These are phyloP conservation scores for Bubo scandiacus DNA, from an alignment of 2,113 vertebrate species.

Conservation along the genomic window DNA sequence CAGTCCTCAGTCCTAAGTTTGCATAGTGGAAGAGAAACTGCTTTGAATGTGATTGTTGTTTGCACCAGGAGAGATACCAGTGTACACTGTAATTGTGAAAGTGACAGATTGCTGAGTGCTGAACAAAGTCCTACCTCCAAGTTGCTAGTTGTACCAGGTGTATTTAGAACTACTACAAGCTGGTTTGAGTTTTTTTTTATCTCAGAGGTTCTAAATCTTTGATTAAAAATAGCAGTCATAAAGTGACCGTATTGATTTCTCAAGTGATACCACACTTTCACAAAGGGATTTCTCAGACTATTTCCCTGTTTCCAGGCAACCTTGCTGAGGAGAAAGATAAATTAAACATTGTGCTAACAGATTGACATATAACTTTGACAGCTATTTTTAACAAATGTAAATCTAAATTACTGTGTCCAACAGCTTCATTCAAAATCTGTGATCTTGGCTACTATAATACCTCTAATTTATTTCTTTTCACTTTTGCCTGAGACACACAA, in stretches of 20 bases:
- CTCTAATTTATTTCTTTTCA: constrained; percentile 25
- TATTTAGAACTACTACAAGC: background rate
- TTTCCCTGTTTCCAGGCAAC: constrained; percentile 50
- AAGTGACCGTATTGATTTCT: constrained; percentile 10
- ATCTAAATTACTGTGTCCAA: background rate
- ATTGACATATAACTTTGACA: background rate
- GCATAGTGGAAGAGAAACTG: background rate
- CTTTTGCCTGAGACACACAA: background rate
- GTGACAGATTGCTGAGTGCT: background rate
- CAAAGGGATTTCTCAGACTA: background rate
- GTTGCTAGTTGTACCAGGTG: background rate
- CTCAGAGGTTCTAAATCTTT: background rate
- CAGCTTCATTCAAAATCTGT: constrained; percentile 36
- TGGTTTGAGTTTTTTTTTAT: background rate
- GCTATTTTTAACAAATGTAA: constrained; percentile 29
- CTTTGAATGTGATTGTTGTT: background rate
- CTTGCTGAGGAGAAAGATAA: background rate
- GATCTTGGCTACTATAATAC: background rate
- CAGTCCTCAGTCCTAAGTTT: background rate
- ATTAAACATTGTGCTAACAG: constrained; percentile 40
- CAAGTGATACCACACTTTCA: background rate
- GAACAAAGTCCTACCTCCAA: background rate
- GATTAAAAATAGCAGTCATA: background rate
- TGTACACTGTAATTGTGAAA: background rate
- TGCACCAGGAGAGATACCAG: background rate